These are phyloP conservation scores for Urocitellus parryii DNA, from an alignment of 2,113 vertebrate genomes.

Conservation along the genomic window DNA sequence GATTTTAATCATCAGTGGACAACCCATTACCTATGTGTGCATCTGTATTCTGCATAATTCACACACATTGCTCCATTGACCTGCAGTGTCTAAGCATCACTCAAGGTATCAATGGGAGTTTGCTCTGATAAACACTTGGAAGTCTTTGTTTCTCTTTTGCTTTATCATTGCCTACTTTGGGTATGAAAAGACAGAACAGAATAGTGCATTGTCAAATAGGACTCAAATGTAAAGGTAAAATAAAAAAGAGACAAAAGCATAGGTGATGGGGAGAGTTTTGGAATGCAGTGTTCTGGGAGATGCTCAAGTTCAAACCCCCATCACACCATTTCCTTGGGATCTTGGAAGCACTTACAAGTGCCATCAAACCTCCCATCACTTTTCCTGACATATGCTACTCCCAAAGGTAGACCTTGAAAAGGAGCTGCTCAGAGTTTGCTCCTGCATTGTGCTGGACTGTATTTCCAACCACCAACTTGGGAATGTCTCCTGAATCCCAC, in stretches of 20 bases:
- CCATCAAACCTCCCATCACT: rapidly evolving
- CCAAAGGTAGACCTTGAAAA: background rate
- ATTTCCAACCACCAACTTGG: background rate
- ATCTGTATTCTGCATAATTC: rapidly evolving
- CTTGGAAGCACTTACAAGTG: background rate
- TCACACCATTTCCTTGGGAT: background rate
- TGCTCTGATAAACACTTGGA: background rate
- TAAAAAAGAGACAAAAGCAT: background rate
- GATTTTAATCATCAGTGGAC: background rate
- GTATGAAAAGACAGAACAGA: background rate
- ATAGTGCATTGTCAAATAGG: too few species aligned
- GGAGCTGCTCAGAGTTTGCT: background rate
- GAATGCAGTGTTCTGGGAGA: background rate
- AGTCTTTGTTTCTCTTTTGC: background rate
- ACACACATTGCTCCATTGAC: background rate
- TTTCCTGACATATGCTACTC: rapidly evolving
- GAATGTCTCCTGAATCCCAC: background rate
- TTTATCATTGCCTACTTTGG: background rate
- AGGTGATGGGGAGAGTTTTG: background rate
- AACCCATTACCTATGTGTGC: rapidly evolving
- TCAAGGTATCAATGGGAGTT: background rate
- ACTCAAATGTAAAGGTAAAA: background rate
- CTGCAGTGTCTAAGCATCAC: background rate
- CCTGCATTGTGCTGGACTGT: background rate
- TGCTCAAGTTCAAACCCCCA: rapidly evolving